phyloP scores from a whole-genome alignment of 2,888 invertebrate species.

The Orthosia gothica region DNA sequence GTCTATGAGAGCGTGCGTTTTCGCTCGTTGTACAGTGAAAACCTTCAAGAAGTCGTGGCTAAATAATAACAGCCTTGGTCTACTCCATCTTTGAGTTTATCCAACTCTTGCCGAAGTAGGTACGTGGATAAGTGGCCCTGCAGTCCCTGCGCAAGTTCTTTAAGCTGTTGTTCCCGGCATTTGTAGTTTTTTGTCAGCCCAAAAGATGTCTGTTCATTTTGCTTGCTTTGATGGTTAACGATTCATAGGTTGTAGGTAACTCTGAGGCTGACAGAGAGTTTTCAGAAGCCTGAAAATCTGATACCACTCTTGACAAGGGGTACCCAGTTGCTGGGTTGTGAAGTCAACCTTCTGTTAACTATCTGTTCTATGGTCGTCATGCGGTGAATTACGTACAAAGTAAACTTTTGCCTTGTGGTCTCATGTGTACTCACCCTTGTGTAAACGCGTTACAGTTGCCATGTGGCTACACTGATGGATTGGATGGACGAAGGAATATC shows the following conservation, averaged over 20 bases:
- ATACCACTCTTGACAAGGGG: not conserved
- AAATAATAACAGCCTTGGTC: too few species aligned
- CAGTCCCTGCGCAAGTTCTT: too few species aligned
- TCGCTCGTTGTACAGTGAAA: not conserved
- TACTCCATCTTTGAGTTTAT: too few species aligned
- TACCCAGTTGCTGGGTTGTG: not conserved
- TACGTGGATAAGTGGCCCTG: too few species aligned
- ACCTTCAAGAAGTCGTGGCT: too few species aligned
- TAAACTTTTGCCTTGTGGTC: constrained; percentile 43
- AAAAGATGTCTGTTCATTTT: too few species aligned
- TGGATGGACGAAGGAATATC: constrained; percentile 46
- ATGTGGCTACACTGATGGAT: constrained; percentile 61
- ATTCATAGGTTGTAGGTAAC: too few species aligned
- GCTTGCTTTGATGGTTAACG: too few species aligned
- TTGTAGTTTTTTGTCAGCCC: not conserved
- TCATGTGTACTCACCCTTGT: constrained; percentile 43
- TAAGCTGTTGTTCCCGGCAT: too few species aligned
- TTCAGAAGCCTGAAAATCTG: not conserved
- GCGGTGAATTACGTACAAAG: constrained; percentile 19
- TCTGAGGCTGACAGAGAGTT: not conserved
- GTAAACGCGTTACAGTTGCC: constrained; percentile 52
- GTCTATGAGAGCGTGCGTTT: not conserved
- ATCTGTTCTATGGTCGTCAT: not conserved
- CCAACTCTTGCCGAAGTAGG: too few species aligned
- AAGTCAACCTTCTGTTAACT: not conserved